Base-by-base conservation (phyloP, 2,113 vertebrate genomes). In the Crotalus tigris region DNA sequence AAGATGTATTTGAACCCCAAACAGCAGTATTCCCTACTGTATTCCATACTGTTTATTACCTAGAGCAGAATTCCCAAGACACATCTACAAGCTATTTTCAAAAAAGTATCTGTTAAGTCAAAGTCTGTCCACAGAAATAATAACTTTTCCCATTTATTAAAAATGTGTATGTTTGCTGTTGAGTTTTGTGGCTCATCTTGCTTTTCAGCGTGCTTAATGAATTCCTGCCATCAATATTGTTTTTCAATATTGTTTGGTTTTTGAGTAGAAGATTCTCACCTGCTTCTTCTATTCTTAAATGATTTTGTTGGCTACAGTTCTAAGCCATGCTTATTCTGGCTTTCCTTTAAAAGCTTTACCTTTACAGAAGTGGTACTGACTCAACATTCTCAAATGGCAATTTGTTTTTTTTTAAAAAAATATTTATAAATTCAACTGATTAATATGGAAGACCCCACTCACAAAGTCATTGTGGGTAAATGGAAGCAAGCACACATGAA, bases 271-370 rank as follows among this genome's bases (percentile, higher is more conserved):
- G 64, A 95, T 92, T 44, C 88, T 44, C 5, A 5, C 0, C 0
- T 23, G 33, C 13, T 9, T 0, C 0, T 21, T 90, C 49, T 57
- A 85, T 90, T 86, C 91, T 94, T 90, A 91, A 88, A 75, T 75
- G 87, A 88, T 95, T 95, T 94, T 91, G 59, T 94, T 96, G 94
- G 90, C 75, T 26, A 61, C 11, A 91, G 17, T 57, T 93, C 89
- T 92, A 9, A 0, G 11, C 91, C 95, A 96, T 97, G 93, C 95
- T 96, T 97, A 97, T 95, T 93, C 85, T 97, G 96, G 64, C 93
- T 93, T 88, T 15, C 26, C 39, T 97, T 97, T 94, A 96, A 94
- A 96, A 96, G 33, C 23, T 95, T 95, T 96, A 94, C 94, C n/a
- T 94, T 95, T 97, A 96, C 93, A 95, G 95, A 85, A 54, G 95